Conservation (phyloP, 2,888 invertebrate species). For the Dolomedes plantarius region DNA sequence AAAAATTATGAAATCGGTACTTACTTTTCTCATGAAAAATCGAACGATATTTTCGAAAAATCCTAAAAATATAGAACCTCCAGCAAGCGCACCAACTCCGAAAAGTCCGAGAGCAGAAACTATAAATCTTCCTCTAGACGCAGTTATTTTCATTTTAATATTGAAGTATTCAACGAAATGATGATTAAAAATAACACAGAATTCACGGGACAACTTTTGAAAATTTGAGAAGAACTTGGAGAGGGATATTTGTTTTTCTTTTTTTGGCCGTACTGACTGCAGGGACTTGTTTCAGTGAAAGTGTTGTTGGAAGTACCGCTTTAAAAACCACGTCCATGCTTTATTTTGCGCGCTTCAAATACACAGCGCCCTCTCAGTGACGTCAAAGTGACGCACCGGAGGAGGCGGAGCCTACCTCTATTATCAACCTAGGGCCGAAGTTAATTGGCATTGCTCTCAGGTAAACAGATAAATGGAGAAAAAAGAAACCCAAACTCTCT, state of each 20-base stretch:
- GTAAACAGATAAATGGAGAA: constrained; percentile 41
- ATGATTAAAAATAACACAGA: too few species aligned
- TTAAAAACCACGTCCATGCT: constrained; percentile 59
- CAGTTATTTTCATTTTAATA: constrained; percentile 48
- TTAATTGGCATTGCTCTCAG: constrained; percentile 46
- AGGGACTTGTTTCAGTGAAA: constrained; percentile 34
- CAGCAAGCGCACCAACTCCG: constrained; percentile 17
- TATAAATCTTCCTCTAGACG: constrained; percentile 29
- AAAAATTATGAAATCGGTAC: too few species aligned
- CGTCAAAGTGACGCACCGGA: constrained; percentile 33
- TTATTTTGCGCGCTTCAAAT: constrained; percentile 67
- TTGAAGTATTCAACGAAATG: neutral
- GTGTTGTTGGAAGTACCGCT: constrained; percentile 27
- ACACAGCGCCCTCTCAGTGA: constrained; percentile 59
- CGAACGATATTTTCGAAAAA: constrained; percentile 49
- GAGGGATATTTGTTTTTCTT: too few species aligned
- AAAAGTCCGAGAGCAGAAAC: constrained; percentile 32
- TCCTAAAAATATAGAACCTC: constrained; percentile 34
- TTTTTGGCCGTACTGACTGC: neutral
- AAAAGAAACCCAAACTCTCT: constrained; percentile 1
- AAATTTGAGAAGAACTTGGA: neutral
- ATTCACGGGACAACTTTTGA: neutral
- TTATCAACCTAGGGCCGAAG: constrained; percentile 18
- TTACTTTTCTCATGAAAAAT: constrained; percentile 53
- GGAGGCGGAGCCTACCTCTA: constrained; percentile 21